Conservation (phyloP, 2,888 invertebrate species). For the Clanis bilineata region DNA sequence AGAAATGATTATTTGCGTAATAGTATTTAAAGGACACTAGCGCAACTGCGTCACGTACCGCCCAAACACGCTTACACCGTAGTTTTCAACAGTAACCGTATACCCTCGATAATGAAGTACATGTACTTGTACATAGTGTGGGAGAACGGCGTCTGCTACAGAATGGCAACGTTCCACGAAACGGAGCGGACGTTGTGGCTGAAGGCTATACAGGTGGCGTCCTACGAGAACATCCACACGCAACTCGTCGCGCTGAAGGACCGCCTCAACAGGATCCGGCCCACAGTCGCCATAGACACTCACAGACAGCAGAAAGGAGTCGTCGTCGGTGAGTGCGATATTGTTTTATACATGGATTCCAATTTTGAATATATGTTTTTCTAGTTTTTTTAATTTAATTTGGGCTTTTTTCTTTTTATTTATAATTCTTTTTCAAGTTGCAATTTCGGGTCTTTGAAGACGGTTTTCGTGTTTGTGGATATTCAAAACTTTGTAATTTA, state of each 20-base stretch:
- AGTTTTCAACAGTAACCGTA: not conserved
- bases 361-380: not conserved
- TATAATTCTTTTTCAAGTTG: not conserved
- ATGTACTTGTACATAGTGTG: constrained; percentile 83
- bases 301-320: constrained; percentile 87
- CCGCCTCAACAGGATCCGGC: constrained; percentile 84
- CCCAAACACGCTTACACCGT: not conserved
- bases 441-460: no score
- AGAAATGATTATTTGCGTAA: not conserved
- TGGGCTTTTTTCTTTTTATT: not conserved
- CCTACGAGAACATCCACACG: constrained; percentile 90
- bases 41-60: not conserved
- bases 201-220: constrained; percentile 91
- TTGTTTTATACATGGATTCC: not conserved
- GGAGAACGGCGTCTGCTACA: constrained; percentile 91
- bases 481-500: no score
- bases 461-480: no score
- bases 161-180: constrained; percentile 90
- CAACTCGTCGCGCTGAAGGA: constrained; percentile 86
- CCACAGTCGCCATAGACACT: constrained; percentile 86
- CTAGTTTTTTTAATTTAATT: not conserved
- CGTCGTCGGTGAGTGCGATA: constrained; percentile 82
- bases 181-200: constrained; percentile 93
- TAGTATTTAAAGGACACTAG: not conserved
- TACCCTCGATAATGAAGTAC: not conserved